Evolutionary conservation across 2,888 invertebrate species (phyloP), one percentile per base, ranked within the genome.

Genomic region (Meta bourneti): DNA sequence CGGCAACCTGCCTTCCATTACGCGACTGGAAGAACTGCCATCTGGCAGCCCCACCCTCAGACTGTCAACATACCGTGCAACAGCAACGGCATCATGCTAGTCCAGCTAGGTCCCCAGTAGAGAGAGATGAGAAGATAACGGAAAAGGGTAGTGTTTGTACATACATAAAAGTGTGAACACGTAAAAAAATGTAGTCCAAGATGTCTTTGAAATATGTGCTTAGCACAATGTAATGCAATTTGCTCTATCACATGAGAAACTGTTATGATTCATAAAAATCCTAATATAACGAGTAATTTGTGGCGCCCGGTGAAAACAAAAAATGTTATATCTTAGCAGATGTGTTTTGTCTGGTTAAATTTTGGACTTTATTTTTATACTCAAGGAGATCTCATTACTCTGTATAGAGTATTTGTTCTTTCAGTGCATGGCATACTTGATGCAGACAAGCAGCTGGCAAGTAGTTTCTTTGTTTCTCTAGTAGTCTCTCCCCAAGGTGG

Each of bases 351-450:
- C 81, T 91, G 83, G 72, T 91, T 83, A 91, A 91, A 90, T 90
- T 90, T 86, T 82, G 72, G 90, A 91, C 91, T 91, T 91, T 91
- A 91, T 91, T 91, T 91, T 91, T 87, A 86, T 87, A 91, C 91
- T 91, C 90, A 89, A 89, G 86, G 86, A 91, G 91, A 91, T 91
- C 91, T 91, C 91, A 78, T 72, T 75, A 91, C 91, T 91, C 87
- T 91, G 83, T 82, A 20, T 69, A 78, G 90, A 87, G 83, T 91
- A 90, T 91, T 52, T 91, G 86, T 91, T 81, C 80, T 80, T 90
- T 85, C 84, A 85, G 85, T 90, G 84, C 83, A 90, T 79, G 80
- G 80, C 11, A 61, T 61, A 79, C 71, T 74, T 81, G 34, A 80
- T 74, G 90, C 90, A 49, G 48, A 71, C 61, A 78, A 85, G 85